phyloP scores from a whole-genome alignment of 2,113 vertebrate species.

The Alaudala cheleensis region DNA sequence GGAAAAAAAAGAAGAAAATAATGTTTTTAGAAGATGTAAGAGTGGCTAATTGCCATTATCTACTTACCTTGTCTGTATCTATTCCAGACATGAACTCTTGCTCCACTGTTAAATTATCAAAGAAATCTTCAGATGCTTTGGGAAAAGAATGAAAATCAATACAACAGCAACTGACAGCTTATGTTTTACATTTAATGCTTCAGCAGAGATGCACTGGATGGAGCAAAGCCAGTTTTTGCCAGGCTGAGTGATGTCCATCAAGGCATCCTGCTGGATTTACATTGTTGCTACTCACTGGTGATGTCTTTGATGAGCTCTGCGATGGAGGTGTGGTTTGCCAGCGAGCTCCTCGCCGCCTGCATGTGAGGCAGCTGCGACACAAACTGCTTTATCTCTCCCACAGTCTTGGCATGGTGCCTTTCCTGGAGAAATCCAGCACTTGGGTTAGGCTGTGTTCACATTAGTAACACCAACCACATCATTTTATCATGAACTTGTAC shows the following conservation, averaged over 20 bases:
- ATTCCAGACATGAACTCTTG: constrained; percentile 99
- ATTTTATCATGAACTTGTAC: not conserved
- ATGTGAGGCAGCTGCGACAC: constrained; percentile 98
- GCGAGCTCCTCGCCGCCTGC: constrained; percentile 92
- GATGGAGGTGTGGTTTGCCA: constrained; percentile 96
- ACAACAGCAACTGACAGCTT: not conserved
- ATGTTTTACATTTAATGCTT: not conserved
- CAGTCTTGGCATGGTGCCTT: constrained; percentile 93
- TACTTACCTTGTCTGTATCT: constrained; percentile 95
- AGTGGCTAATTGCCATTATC: not conserved
- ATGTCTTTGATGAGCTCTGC: constrained; percentile 97
- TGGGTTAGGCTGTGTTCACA: not conserved
- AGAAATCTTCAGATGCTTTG: constrained; percentile 96
- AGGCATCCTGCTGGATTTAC: not conserved
- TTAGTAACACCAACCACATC: not conserved
- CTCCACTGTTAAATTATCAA: constrained; percentile 96
- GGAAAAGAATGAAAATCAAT: constrained; percentile 13
- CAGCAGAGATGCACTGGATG: not conserved
- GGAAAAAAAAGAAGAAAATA: not conserved
- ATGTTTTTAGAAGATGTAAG: fast-evolving
- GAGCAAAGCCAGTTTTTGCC: not conserved
- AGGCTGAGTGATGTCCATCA: not conserved
- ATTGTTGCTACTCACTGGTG: constrained; percentile 81
- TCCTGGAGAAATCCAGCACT: constrained; percentile 75
- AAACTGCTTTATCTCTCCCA: constrained; percentile 98